Base-by-base conservation (phyloP, 2,113 vertebrate genomes). In the Oncorhynchus clarkii region DNA sequence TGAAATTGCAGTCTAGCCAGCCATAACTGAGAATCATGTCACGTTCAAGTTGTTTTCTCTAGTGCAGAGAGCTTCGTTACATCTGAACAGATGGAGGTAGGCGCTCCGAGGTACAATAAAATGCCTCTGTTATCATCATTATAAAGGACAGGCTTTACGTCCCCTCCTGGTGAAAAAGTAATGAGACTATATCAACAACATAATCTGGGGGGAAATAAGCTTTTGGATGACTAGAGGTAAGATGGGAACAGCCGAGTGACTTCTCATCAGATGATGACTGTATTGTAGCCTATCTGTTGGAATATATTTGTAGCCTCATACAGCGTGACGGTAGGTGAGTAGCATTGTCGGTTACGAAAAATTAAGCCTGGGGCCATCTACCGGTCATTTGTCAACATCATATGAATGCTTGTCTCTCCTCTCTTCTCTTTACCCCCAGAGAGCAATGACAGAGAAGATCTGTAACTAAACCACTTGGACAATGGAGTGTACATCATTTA, bases 391-490 rank as follows among this genome's bases (percentile, higher is more conserved):
- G 66, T 31, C 18, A 31, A 6, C 20, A 31, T 34, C 29, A 48
- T 70, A 20, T 39, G 26, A 51, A 66, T 31, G 84, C 20, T 27
- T 82, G 34, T 66, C 0, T n/a, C 5, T 54, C 3, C 18, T 85
- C 64, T 87, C 39, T 91, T 74, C 86, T 84, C 73, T 85, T 78
- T 90, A 82, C 80, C 86, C 75, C 65, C 94, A 97, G 96, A 97
- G 88, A 90, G 95, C 94, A 90, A 97, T 97, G 96, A 97, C 96
- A 73, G 96, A 98, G 86, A 93, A 94, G 67, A 98, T 97, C 87
- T 98, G 96, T 88, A 94, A 93, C 79, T 94, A 87, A 94, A 74
- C 71, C 76, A 73, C 24, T 66, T 72, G 79, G 82, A 90, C 75
- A 76, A 85, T 85, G 77, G 76, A 87, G 82, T 89, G 87, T 85